These are phyloP conservation scores for Palythoa grandis DNA, from an alignment of 92 coral and sea anemone genomes.

Conservation along the genomic window DNA sequence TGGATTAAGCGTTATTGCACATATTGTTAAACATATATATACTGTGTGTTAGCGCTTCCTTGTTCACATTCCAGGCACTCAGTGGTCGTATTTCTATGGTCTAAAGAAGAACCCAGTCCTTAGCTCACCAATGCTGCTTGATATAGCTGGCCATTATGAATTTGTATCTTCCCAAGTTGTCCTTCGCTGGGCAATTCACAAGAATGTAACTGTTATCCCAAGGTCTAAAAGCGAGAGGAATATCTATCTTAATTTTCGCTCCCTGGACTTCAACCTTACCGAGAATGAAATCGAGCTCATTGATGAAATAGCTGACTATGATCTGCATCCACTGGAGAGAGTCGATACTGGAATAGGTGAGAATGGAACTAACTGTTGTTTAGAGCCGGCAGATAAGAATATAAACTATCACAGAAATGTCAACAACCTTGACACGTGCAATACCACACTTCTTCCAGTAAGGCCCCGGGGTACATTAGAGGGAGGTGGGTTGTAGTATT, in stretches of 20 bases:
- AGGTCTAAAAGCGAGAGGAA: conserved; percentile 89
- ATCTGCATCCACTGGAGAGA: conserved; percentile 79
- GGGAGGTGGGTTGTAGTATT: no score
- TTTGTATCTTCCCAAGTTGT: conserved; percentile 85
- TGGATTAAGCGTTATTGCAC: no score
- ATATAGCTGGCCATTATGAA: conserved; percentile 87
- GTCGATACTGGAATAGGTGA: conserved; percentile 71
- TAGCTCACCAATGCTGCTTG: conserved; percentile 65
- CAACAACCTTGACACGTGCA: no score
- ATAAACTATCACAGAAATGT: no score
- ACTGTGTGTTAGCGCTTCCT: neutral
- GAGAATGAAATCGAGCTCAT: conserved; percentile 75
- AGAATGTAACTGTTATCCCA: conserved; percentile 93
- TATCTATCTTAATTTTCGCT: conserved; percentile 81
- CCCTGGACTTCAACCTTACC: conserved; percentile 79
- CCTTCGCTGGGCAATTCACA: conserved; percentile 95
- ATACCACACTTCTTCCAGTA: no score
- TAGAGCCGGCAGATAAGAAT: neutral
- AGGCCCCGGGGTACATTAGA: no score
- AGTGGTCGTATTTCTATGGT: conserved; percentile 91
- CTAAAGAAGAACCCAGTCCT: conserved; percentile 89
- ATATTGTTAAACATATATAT: no score
- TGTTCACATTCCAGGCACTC: conserved; percentile 60
- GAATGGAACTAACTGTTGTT: neutral
- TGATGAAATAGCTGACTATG: conserved; percentile 77